Evolutionary conservation across 2,113 vertebrate species (phyloP).

Genomic region (Sinocyclocheilus rhinocerous): DNA sequence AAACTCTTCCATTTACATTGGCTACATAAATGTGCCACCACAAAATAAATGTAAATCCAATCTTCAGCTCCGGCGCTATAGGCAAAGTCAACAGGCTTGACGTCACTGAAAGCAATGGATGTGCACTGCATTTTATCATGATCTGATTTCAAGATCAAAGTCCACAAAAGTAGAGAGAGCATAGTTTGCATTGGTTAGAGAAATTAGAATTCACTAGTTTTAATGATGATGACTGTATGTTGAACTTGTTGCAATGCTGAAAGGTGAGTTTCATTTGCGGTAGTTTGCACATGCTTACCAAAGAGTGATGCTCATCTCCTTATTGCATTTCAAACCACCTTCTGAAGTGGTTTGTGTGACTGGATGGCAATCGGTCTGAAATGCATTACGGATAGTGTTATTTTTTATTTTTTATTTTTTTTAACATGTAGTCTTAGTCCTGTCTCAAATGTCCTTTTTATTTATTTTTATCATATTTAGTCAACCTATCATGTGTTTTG

Average conservation of each 20-base stretch:
- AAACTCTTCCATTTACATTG: neutral
- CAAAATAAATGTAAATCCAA: neutral
- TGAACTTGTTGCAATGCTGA: neutral
- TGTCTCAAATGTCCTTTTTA: too few species aligned
- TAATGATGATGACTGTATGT: neutral
- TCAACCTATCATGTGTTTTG: too few species aligned
- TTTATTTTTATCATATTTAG: too few species aligned
- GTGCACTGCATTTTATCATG: neutral
- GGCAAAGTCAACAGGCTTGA: neutral
- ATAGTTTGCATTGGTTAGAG: neutral
- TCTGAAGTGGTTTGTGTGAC: neutral
- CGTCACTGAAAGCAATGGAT: neutral
- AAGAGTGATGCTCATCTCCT: neutral
- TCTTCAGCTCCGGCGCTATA: neutral
- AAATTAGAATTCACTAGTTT: neutral
- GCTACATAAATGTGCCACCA: neutral
- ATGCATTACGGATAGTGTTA: neutral
- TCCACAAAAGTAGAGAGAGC: neutral
- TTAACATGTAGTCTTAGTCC: too few species aligned
- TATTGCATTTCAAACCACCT: neutral
- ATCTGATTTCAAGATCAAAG: neutral
- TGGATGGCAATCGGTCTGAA: neutral
- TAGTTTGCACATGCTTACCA: neutral
- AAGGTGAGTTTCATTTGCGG: neutral
- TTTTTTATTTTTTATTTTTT: too few species aligned